Conservation (phyloP, 2,888 invertebrate genomes). For the Cephonodes hylas region DNA sequence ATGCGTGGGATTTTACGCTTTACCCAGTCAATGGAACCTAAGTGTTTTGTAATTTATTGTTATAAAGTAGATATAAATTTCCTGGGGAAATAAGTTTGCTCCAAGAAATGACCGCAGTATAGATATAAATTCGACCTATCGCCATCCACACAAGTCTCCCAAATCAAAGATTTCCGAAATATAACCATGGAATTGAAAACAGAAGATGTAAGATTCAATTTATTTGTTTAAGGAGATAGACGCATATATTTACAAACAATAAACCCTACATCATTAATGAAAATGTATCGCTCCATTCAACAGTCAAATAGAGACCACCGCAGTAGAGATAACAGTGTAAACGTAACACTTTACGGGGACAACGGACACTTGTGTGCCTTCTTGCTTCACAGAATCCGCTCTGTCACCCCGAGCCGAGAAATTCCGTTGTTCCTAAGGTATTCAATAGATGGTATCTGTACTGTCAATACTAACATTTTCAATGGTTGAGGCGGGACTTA, state of each 20-base stretch:
- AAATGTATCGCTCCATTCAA: slow-evolving; percentile 39
- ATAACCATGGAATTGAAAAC: no score
- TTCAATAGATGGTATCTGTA: slow-evolving; percentile 44
- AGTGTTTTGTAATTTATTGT: not conserved
- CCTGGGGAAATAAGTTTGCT: not conserved
- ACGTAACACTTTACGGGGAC: slow-evolving; percentile 56
- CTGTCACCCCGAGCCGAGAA: slow-evolving; percentile 29
- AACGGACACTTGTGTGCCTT: slow-evolving; percentile 31
- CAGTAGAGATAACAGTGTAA: slow-evolving; percentile 55
- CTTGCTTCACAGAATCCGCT: slow-evolving; percentile 28
- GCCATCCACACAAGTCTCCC: no score
- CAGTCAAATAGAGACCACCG: slow-evolving; percentile 57
- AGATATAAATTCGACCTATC: no score
- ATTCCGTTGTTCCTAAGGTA: slow-evolving; percentile 42
- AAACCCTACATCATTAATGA: slow-evolving; percentile 39
- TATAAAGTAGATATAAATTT: not conserved
- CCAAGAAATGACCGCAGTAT: no score
- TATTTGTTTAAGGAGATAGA: no score
- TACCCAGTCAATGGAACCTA: not conserved
- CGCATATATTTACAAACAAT: not conserved
- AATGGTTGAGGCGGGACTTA: slow-evolving; percentile 39
- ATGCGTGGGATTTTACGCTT: not conserved
- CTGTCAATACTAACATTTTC: slow-evolving; percentile 44
- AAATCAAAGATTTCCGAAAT: no score
- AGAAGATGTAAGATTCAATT: no score